A percentile compares a stretch with the other conserved stretches of the same genome.
phyloP scores from a whole-genome alignment of 2,797 vertebrate species.

The Cyclopterus lumpus region DNA sequence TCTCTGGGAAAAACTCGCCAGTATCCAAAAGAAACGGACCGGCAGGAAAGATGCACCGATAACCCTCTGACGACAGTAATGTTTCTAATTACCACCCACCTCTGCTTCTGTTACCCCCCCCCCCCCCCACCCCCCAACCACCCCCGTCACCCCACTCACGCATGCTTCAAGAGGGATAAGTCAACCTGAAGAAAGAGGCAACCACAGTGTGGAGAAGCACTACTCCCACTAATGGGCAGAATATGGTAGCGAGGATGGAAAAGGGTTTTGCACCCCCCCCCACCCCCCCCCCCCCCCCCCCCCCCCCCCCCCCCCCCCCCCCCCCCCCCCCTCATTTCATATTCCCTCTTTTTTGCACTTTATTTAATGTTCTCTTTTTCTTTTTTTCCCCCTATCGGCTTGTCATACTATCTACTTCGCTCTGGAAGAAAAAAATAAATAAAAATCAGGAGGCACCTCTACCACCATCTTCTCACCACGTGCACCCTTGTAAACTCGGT shows the following conservation, averaged over 20 bases:
- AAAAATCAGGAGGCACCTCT: slow-evolving; percentile 29
- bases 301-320: slow-evolving; percentile 9
- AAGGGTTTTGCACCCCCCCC: slow-evolving; percentile 36
- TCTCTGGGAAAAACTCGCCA: slow-evolving; percentile 22
- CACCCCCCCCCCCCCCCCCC: slow-evolving; percentile 6
- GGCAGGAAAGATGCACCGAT: slow-evolving; percentile 51
- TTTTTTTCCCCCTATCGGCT: neutral
- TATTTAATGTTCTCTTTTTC: slow-evolving; percentile 39
- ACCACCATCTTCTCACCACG: slow-evolving; percentile 30
- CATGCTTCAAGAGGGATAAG: slow-evolving; percentile 55
- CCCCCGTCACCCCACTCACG: slow-evolving; percentile 20
- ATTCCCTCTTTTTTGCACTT: slow-evolving; percentile 38
- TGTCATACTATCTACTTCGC: slow-evolving; percentile 19
- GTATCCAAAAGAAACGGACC: slow-evolving; percentile 38
- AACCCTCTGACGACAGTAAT: slow-evolving; percentile 56
- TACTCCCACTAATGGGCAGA: slow-evolving; percentile 76
- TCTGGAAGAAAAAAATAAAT: neutral
- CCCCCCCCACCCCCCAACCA: slow-evolving; percentile 19
- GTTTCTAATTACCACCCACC: slow-evolving; percentile 74
- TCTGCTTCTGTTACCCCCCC: slow-evolving; percentile 46
- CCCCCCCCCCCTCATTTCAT: slow-evolving; percentile 37
- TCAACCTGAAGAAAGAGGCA: slow-evolving; percentile 60
- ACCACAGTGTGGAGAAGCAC: slow-evolving; percentile 51
- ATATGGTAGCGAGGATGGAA: slow-evolving; percentile 35
- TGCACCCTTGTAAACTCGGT: slow-evolving; percentile 56